phyloP scores from a whole-genome alignment of 2,113 vertebrate genomes.

The Ammodytes marinus region DNA sequence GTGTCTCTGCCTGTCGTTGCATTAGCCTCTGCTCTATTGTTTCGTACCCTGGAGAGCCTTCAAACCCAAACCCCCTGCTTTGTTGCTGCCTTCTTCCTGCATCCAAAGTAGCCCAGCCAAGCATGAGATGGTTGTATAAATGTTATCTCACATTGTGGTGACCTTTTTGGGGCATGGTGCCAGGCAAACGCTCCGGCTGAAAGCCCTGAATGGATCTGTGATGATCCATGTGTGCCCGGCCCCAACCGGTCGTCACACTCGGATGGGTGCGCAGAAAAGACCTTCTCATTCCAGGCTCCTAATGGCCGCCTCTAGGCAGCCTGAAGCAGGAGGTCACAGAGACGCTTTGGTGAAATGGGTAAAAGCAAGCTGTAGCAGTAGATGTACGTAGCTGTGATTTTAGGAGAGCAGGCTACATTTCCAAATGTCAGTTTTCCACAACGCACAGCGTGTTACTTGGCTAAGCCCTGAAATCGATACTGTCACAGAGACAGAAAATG shows the following conservation, averaged over 20 bases:
- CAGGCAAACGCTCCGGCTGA: slow-evolving; percentile 48
- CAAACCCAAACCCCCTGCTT: background rate
- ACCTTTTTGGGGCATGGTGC: slow-evolving; percentile 62
- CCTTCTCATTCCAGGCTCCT: slow-evolving; percentile 49
- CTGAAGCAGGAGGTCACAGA: slow-evolving; percentile 47
- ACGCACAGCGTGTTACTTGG: background rate
- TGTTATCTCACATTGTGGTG: slow-evolving; percentile 67
- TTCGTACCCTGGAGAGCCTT: slow-evolving; percentile 18
- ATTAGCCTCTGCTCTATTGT: background rate
- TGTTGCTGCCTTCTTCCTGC: slow-evolving; percentile 5
- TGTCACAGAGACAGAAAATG: slow-evolving; percentile 28
- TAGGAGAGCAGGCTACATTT: slow-evolving; percentile 7
- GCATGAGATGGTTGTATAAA: slow-evolving; percentile 69
- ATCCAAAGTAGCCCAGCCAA: slow-evolving; percentile 43
- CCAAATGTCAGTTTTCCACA: slow-evolving; percentile 15
- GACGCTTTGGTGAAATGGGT: slow-evolving; percentile 25
- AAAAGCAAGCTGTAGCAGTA: background rate
- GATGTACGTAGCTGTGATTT: slow-evolving; percentile 25
- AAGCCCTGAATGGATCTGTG: slow-evolving; percentile 64
- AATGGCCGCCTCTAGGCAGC: slow-evolving; percentile 44
- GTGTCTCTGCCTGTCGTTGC: background rate
- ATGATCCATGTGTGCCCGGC: slow-evolving; percentile 51
- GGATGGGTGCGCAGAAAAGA: slow-evolving; percentile 62
- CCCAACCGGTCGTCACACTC: slow-evolving; percentile 57
- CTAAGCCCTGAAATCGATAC: slow-evolving; percentile 38